Conservation (phyloP, 2,797 vertebrate species). For the Clarias fuscus region DNA sequence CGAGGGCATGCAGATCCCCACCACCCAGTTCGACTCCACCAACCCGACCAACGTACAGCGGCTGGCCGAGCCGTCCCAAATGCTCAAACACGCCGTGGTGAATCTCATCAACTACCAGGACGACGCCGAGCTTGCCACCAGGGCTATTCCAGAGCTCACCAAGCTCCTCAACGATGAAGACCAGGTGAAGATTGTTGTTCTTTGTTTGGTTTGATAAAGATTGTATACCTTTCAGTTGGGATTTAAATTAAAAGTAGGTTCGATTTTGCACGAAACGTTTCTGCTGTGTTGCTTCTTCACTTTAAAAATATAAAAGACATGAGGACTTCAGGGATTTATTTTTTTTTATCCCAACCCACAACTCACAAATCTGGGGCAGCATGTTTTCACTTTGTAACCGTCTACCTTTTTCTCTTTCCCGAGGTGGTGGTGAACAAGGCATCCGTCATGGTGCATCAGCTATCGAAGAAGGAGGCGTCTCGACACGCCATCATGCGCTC, state of each 20-base stretch:
- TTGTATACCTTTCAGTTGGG: too few species aligned
- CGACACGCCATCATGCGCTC: slow-evolving; percentile 98
- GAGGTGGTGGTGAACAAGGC: slow-evolving; percentile 99
- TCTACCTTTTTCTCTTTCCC: not conserved
- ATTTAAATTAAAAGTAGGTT: not conserved
- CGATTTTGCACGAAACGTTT: not conserved
- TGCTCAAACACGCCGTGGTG: slow-evolving; percentile 98
- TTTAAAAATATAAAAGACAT: not conserved
- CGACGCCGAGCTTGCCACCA: slow-evolving; percentile 95
- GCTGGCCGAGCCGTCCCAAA: slow-evolving; percentile 96
- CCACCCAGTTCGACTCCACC: slow-evolving; percentile 91
- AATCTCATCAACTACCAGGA: slow-evolving; percentile 99
- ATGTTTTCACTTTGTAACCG: slow-evolving; percentile 4
- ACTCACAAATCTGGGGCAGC: not conserved
- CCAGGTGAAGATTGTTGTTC: slow-evolving; percentile 76
- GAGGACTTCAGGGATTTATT: not conserved
- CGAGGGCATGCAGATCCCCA: slow-evolving; percentile 94
- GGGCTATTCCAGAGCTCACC: slow-evolving; percentile 96
- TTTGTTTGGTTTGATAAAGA: not conserved
- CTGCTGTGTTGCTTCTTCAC: not conserved
- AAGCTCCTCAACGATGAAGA: slow-evolving; percentile 98
- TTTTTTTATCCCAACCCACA: not conserved
- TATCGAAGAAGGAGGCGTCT: slow-evolving; percentile 98
- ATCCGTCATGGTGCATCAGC: slow-evolving; percentile 98
- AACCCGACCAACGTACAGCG: slow-evolving; percentile 97